These are phyloP conservation scores for Thyatira batis DNA, from an alignment of 2,888 invertebrate genomes.

Conservation along the genomic window DNA sequence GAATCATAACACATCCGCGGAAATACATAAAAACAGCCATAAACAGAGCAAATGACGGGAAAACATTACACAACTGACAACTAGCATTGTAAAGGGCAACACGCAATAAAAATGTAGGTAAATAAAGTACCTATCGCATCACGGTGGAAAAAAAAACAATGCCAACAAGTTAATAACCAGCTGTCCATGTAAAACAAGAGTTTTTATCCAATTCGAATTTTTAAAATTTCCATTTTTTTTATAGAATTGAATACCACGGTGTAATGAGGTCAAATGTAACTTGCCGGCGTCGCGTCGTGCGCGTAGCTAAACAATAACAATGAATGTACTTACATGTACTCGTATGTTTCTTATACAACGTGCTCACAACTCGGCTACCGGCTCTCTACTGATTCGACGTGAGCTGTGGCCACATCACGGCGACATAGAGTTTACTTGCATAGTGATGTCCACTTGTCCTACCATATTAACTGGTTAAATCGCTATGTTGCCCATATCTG, in stretches of 20 bases:
- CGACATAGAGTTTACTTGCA: constrained; percentile 16
- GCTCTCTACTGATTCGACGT: constrained; percentile 35
- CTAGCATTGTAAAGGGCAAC: background rate
- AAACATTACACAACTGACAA: background rate
- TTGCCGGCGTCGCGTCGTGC: background rate
- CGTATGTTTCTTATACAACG: constrained; percentile 22
- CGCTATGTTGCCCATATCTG: constrained; percentile 8
- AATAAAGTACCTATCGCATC: background rate
- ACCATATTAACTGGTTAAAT: constrained; percentile 4
- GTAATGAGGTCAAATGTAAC: background rate
- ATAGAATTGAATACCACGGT: background rate
- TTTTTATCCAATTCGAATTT: background rate
- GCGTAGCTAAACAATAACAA: background rate
- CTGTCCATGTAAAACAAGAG: background rate
- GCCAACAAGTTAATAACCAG: background rate
- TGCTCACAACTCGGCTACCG: constrained; percentile 37
- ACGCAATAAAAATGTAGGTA: background rate
- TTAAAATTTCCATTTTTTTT: background rate
- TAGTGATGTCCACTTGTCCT: constrained; percentile 25
- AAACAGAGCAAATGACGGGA: background rate
- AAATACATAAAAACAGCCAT: background rate
- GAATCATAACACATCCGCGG: background rate
- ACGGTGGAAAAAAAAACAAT: background rate
- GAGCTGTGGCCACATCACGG: background rate
- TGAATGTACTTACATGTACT: constrained; percentile 45